phyloP scores from a whole-genome alignment of 2,797 vertebrate species.

The Danio choprae region DNA sequence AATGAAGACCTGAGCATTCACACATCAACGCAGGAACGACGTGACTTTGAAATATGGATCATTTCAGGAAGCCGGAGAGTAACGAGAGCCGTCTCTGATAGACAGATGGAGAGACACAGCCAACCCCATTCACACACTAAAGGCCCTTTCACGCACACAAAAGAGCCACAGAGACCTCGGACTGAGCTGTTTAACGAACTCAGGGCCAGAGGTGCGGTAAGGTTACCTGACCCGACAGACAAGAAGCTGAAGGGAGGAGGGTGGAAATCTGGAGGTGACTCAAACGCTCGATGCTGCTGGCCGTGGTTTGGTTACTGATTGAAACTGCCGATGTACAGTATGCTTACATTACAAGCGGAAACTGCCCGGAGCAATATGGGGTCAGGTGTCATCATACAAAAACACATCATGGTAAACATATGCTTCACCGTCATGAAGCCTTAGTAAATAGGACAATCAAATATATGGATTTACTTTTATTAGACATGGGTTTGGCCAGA shows the following conservation, averaged over 20 bases:
- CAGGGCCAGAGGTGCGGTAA: constrained; percentile 72
- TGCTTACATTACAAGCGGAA: constrained; percentile 3
- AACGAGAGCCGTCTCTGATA: constrained; percentile 81
- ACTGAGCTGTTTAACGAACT: constrained; percentile 73
- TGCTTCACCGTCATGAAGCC: not conserved
- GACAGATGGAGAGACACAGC: constrained; percentile 68
- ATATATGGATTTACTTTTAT: no score
- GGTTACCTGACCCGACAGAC: constrained; percentile 74
- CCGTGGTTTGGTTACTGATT: not conserved
- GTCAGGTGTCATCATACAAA: not conserved
- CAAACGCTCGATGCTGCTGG: not conserved
- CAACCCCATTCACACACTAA: constrained; percentile 63
- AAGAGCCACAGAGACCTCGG: constrained; percentile 56
- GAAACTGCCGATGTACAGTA: not conserved
- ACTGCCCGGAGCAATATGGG: not conserved
- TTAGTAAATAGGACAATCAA: not conserved
- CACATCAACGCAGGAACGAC: constrained; percentile 58
- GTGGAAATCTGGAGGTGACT: not conserved
- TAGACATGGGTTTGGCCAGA: no score
- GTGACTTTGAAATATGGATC: constrained; percentile 79
- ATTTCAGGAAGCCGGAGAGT: constrained; percentile 75
- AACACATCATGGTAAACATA: not conserved
- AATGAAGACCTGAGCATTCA: constrained; percentile 49
- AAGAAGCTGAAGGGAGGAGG: constrained; percentile 58
- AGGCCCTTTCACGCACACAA: constrained; percentile 68